Evolutionary conservation across 2,888 invertebrate genomes (phyloP), one percentile per base, ranked within the genome.

Genomic region (Cantharis lateralis): DNA sequence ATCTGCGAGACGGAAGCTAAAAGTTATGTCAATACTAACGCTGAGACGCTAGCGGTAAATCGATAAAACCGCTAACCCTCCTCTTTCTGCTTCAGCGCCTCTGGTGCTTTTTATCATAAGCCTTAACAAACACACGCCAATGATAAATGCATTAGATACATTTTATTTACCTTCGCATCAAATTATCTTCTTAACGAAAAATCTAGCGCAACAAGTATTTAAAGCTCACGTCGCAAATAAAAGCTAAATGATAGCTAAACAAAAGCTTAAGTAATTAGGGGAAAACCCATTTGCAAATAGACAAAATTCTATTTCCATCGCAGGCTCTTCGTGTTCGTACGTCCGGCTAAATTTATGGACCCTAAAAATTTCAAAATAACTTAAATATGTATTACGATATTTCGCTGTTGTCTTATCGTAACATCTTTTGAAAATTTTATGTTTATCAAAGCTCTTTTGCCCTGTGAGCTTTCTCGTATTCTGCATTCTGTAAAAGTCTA

Each of bases 1-100:
- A 62, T 26, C 48, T 70, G 69, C 61, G 63, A 74, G 75, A 78
- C 70, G 72, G 78, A 78, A 78, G 72, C 78, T 68, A 72, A 70
- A 78, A 78, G 78, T 78, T 78, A 78, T 78, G 78, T 75, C 78
- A 78, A 78, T 78, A 78, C 66, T 74, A 68, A 70, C 78, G 72
- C 70, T 78, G 78, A 78, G 78, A 75, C 75, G 78, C 64, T 74
- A 70, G 77, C 77, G 74, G 77, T 77, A 75, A 77, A 77, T 77
- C 77, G 77, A 77, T 77, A 74, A 75, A 78, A 75, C 75, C 75
- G 70, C 75, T 24, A 73, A 32, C 70, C 75, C 78, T 26, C 75
- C 75, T 75, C 72, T 75, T 78, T 75, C 75, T 72, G 70, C 78
- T 72, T 72, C 75, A 78, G 78, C 78, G 78, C 78, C 78, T 78